phyloP scores from a whole-genome alignment of 1,140 invertebrate species.

The Orchesella cincta region DNA sequence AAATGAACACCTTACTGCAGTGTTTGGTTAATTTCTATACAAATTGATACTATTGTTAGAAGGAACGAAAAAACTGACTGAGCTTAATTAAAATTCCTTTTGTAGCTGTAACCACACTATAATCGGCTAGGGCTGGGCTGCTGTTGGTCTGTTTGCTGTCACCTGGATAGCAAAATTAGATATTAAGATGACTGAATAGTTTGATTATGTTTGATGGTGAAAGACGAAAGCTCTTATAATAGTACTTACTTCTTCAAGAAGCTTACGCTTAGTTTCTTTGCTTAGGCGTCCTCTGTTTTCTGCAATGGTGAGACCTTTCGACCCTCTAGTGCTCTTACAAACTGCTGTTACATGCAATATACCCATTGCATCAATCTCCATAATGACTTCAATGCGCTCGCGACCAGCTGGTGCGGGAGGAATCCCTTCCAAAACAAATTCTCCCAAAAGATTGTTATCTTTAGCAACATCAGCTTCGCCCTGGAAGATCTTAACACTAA shows the following conservation, averaged over 20 bases:
- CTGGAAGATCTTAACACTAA: slow-evolving; percentile 56
- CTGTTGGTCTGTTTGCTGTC: no score
- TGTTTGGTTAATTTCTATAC: no score
- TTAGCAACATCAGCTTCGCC: slow-evolving; percentile 20
- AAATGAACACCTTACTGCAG: no score
- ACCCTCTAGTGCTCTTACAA: neutral
- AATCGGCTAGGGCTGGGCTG: no score
- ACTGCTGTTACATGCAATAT: slow-evolving; percentile 36
- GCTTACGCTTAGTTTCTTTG: neutral
- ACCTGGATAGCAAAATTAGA: no score
- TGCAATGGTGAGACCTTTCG: slow-evolving; percentile 21
- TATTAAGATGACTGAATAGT: no score
- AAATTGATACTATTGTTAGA: no score
- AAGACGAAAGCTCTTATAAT: no score
- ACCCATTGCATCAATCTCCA: slow-evolving; percentile 28
- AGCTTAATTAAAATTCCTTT: no score
- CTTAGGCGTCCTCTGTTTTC: slow-evolving; percentile 32
- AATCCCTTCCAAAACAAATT: slow-evolving; percentile 40
- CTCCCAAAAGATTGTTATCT: slow-evolving; percentile 32
- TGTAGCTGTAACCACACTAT: no score
- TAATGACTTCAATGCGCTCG: slow-evolving; percentile 31
- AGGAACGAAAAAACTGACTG: no score
- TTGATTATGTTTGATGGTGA: no score
- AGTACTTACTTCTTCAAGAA: neutral
- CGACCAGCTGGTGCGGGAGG: slow-evolving; percentile 26